Base-by-base conservation (phyloP, 2,797 vertebrate genomes). In the Microctenopoma stevenorrisi region DNA sequence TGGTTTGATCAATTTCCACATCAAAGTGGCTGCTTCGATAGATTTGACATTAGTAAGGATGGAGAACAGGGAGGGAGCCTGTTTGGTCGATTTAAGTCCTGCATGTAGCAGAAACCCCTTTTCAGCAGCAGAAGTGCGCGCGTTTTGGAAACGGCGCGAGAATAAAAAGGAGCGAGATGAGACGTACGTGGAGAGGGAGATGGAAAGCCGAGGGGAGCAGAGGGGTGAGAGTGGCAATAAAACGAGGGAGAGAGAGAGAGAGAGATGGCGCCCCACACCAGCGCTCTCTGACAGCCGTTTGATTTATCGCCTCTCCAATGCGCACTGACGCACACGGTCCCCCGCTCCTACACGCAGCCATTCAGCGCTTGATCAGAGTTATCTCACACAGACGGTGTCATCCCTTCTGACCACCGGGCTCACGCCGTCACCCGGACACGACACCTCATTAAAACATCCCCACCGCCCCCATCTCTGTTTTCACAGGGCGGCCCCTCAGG, bases 221-320 rank as follows among this genome's bases (percentile, higher is more conserved):
- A 44, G 40, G 37, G 35, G 28, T 22, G 49, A 15, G 52, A 7
- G 22, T 18, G 25, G 16, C 1, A n/a, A 18, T 42, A 56, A 35
- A 46, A 30, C 1, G 22, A 22, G 22, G 2, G 22, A 22, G 22
- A 30, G 51, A 3, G 76, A 26, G 63, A 10, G 64, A 30, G 72
- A 49, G 81, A 66, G 73, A 74, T 72, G 68, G 72, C 74, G 79
- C 78, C 78, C 78, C 62, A 82, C 64, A 82, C 68, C 74, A 79
- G 83, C 47, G 54, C 73, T 66, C 30, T 72, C 65, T 67, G 76
- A 46, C 72, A 82, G 42, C 43, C 47, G 4, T 85, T 79, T 91
- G 90, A 92, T 92, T 92, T 91, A 93, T 91, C 76, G 81, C 81
- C 83, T 75, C 75, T 82, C 89, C 89, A 86, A 86, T 89, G 86